Base-by-base conservation (phyloP, 2,113 vertebrate genomes). In the Gasterosteus nipponicus region DNA sequence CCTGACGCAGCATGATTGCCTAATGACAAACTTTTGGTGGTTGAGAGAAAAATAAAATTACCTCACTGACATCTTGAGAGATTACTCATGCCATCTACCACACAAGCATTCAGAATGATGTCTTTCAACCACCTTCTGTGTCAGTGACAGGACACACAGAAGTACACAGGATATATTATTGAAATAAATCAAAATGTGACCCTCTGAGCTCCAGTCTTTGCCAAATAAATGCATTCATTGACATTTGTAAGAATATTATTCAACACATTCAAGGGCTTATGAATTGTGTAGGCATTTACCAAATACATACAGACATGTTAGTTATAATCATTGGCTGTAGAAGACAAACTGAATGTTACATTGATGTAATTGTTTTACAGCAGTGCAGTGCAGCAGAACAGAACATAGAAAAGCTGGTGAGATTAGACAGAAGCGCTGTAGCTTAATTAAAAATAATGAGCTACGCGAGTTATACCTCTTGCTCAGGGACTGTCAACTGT, bases 11-110 rank as follows among this genome's bases (percentile, higher is more conserved):
- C 46, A 61, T 88, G 88, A 87, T 88, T 90, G 84, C 82, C 86
- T 89, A 81, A 90, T 87, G 91, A 90, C 89, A 89, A 92, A 89
- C 84, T 91, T 88, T 73, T 88, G 85, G 91, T 74, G 72, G 87
- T 73, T 87, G 69, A 57, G 69, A 84, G 80, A 88, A 84, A 88
- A 89, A 83, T 86, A 59, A 87, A 90, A 87, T 89, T 86, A 86
- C 83, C 77, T 76, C 72, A 57, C 71, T 84, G 87, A 89, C 87
- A 78, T 78, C 58, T 79, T 31, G 69, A 83, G 68, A 85, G 84
- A 89, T 91, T 88, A 84, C 73, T 70, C 42, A 54, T 63, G 56
- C 76, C 73, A 54, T 64, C 58, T 35, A 22, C 61, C 65, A 64
- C 68, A 69, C 63, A 78, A 74, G 69, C 57, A 62, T 7, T 11